Evolutionary conservation across 2,113 vertebrate species (phyloP).

Genomic region (Rhinoptilus africanus): DNA sequence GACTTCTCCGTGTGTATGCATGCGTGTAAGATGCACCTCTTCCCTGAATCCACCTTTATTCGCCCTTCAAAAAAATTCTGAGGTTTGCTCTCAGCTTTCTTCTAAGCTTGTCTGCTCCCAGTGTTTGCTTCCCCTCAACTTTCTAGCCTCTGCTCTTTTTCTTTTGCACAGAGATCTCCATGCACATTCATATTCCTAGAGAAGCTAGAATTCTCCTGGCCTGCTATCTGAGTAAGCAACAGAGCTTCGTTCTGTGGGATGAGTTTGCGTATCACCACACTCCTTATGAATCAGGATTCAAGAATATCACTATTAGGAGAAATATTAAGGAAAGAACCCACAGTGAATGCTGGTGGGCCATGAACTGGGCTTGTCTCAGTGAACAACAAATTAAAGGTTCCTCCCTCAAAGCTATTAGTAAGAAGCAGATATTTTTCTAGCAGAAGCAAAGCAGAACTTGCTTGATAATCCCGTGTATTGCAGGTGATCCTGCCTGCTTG

Average conservation of each 20-base stretch:
- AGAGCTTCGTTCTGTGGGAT: not conserved
- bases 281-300: not conserved
- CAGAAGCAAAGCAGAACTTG: not conserved
- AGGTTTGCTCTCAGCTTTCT: not conserved
- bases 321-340: not conserved
- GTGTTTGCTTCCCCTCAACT: not conserved
- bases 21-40: not conserved
- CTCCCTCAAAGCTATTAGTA: not conserved
- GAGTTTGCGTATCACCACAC: not conserved
- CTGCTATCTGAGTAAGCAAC: not conserved
- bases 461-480: not conserved
- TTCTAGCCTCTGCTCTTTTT: not conserved
- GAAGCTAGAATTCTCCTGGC: not conserved
- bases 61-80: not conserved
- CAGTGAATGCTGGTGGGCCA: not conserved
- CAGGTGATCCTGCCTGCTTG: not conserved
- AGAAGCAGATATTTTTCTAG: not conserved
- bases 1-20: not conserved
- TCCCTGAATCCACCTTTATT: not conserved
- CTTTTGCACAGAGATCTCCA: not conserved
- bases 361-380: not conserved
- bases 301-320: not conserved
- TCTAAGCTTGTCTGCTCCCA: not conserved
- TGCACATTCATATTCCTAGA: not conserved
- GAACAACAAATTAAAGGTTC: not conserved